Base-by-base conservation (phyloP, 2,797 vertebrate genomes). In the Poecilia wingei region DNA sequence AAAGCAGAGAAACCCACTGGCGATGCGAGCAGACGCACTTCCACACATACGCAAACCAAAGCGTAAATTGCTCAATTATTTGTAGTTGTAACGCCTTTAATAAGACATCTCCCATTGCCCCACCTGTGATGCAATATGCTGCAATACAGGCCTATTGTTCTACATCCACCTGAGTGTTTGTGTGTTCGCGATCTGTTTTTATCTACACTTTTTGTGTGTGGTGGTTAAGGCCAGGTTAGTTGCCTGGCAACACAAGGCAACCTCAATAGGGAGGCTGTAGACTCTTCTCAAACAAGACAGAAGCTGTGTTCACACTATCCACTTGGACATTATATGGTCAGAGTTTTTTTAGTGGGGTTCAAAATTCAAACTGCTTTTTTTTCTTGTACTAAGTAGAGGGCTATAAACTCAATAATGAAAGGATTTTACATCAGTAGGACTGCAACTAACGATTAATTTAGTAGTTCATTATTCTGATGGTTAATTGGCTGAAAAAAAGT, bases 161-260 rank as follows among this genome's bases (percentile, higher is more conserved):
- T 88, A 74, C 64, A 83, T 91, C 80, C 89, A 94, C 91, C 89
- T 93, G 90, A 84, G 86, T 87, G 79, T 86, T 69, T 88, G 78
- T 83, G 76, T 53, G 78, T 64, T 43, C 71, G 64, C n/a, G 31
- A 72, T 83, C 53, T 71, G 74, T 74, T 73, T 73, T 82, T 71
- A 0, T 75, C 41, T 28, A 74, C 66, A 71, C 79, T 87, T 80
- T 61, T 75, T 79, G 78, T 84, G 86, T 69, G 88, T 55, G 59
- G 83, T 84, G 82, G 90, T 88, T 92, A 86, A 92, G 89, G 89
- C 89, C 88, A 92, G 85, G 86, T 85, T 92, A 82, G 94, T 95
- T 95, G 94, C 94, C 86, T 90, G 84, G 94, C 92, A 94, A 95
- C 94, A 90, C 87, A 61, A 82, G 88, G 59, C 84, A 84, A 85